Conservation (phyloP, 1,140 invertebrate genomes). For the Lysiphlebus fabarum region DNA sequence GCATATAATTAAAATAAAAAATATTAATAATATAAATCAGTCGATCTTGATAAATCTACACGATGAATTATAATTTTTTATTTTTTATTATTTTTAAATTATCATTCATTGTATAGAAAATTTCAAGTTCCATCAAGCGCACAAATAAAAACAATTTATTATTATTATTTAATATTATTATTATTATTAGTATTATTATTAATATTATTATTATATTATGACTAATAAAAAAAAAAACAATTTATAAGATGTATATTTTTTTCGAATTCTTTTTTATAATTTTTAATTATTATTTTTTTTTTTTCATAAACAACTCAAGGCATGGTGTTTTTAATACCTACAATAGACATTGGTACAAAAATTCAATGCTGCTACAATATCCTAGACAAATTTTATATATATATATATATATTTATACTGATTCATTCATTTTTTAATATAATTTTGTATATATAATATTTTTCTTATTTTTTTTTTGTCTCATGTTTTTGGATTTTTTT, state of each 20-base stretch:
- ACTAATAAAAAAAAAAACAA: neutral
- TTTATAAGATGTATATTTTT: constrained; percentile 3
- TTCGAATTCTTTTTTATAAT: constrained; percentile 8
- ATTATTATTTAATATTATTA: too few species aligned
- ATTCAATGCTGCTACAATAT: constrained; percentile 51
- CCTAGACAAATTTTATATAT: constrained; percentile 42
- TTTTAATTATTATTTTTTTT: constrained; percentile 15
- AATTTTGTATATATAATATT: constrained; percentile 22
- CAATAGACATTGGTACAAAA: constrained; percentile 54
- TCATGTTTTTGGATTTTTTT: constrained; percentile 10
- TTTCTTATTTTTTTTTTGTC: constrained; percentile 20
- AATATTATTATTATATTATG: too few species aligned
- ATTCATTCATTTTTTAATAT: constrained; percentile 11
- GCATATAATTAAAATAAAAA: neutral
- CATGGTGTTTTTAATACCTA: constrained; percentile 44
- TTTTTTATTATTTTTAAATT: neutral
- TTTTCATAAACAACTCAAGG: constrained; percentile 29
- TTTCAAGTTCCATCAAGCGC: constrained; percentile 5
- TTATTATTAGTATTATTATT: too few species aligned
- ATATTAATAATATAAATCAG: constrained; percentile 11
- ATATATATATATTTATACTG: constrained; percentile 15
- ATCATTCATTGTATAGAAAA: neutral
- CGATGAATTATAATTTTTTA: constrained; percentile 10
- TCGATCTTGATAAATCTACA: constrained; percentile 8
- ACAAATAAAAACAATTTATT: neutral